A percentile compares a stretch with the other conserved stretches of the same genome.
Evolutionary conservation across 2,113 vertebrate genomes (phyloP).

Genomic region (Willisornis vidua): DNA sequence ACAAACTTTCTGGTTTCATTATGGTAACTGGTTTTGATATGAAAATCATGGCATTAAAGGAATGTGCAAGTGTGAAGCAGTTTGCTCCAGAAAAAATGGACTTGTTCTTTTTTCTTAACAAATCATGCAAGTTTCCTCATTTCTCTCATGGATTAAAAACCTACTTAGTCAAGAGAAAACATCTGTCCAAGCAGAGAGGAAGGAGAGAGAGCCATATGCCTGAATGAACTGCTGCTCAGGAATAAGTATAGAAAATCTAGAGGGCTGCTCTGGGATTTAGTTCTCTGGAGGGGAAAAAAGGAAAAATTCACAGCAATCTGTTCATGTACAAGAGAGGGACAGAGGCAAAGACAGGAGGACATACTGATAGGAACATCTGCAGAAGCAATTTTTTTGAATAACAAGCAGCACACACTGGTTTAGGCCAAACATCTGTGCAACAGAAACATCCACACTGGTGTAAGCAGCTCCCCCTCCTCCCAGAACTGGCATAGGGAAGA

Average conservation of each 20-base stretch:
- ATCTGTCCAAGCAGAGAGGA: slow-evolving; percentile 13
- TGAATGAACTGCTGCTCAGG: not conserved
- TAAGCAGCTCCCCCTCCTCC: not conserved
- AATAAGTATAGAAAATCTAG: not conserved
- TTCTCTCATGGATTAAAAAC: not conserved
- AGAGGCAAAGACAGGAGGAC: not conserved
- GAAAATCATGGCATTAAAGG: not conserved
- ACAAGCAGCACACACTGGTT: not conserved
- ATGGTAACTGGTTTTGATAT: not conserved
- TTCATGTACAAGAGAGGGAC: not conserved
- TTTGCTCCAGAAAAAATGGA: not conserved
- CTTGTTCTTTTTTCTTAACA: not conserved
- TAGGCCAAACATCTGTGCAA: not conserved
- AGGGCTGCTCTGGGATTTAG: not conserved
- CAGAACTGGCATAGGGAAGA: not conserved
- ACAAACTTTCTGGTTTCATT: not conserved
- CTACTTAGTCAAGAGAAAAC: not conserved
- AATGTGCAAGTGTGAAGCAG: not conserved
- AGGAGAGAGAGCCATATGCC: slow-evolving; percentile 6
- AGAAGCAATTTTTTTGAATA: not conserved
- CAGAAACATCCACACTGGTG: accelerated
- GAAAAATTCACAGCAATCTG: not conserved
- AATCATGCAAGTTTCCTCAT: not conserved
- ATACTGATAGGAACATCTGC: not conserved
- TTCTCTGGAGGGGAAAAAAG: not conserved